Percentiles rank a stretch among this genome's conserved stretches.
Evolutionary conservation across 2,888 invertebrate species (phyloP).

Genomic region (Ctena decussata): DNA sequence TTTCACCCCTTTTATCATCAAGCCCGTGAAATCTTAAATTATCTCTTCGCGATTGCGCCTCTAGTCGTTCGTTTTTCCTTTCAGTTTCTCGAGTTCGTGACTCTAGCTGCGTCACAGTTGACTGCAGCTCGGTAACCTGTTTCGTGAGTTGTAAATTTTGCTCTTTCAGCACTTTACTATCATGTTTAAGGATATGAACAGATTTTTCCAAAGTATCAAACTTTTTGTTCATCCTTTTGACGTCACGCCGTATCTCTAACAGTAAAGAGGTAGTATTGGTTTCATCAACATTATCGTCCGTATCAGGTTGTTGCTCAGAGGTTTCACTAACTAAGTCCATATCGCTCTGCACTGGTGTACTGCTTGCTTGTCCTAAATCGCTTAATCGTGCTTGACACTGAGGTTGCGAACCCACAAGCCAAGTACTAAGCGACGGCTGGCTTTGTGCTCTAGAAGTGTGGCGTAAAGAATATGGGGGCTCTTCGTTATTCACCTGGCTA

Average conservation of each 20-base stretch:
- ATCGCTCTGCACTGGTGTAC: background rate
- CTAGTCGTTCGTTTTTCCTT: background rate
- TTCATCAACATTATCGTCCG: background rate
- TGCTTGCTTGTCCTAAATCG: no score
- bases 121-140: conserved; percentile 1
- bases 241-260: background rate
- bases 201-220: conserved; percentile 1
- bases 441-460: background rate
- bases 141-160: background rate
- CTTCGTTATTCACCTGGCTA: background rate
- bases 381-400: background rate
- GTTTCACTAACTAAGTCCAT: background rate
- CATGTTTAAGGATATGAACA: background rate
- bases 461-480: background rate
- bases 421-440: background rate
- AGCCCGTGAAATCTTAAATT: conserved; percentile 7
- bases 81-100: background rate
- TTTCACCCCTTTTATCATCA: conserved; percentile 14
- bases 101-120: background rate
- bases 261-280: background rate
- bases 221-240: background rate
- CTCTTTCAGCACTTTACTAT: background rate
- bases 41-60: background rate
- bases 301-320: background rate
- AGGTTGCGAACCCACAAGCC: background rate